These are phyloP conservation scores for Staurois parvus DNA, from an alignment of 2,797 vertebrate species.

Conservation along the genomic window DNA sequence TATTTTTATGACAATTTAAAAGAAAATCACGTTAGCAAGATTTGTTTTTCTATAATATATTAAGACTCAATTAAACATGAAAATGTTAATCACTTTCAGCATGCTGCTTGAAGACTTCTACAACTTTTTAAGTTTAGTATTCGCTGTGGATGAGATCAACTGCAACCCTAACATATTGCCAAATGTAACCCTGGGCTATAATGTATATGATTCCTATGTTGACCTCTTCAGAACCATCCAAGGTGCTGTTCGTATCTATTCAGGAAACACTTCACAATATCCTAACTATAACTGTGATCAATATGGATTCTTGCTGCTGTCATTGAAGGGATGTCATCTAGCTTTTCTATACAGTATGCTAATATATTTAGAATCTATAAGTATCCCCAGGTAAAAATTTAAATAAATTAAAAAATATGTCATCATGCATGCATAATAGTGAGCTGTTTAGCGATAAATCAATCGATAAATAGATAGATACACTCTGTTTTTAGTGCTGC, in stretches of 20 bases:
- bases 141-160: slow-evolving; percentile 58
- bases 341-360: slow-evolving; percentile 50
- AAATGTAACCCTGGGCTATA: slow-evolving; percentile 54
- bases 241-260: slow-evolving; percentile 53
- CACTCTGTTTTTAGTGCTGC: too few relatives aligned
- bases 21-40: too few relatives aligned
- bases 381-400: slow-evolving; percentile 38
- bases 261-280: slow-evolving; percentile 43
- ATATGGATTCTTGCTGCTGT: slow-evolving; percentile 42
- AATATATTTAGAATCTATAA: slow-evolving; percentile 57
- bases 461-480: too few relatives aligned
- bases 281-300: slow-evolving; percentile 57
- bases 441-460: too few relatives aligned
- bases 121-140: slow-evolving; percentile 54
- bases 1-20: too few relatives aligned
- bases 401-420: too few relatives aligned
- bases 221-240: slow-evolving; percentile 52
- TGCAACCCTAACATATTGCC: slow-evolving; percentile 38
- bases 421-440: too few relatives aligned
- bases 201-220: slow-evolving; percentile 54
- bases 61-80: background rate
- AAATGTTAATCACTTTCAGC: slow-evolving; percentile 8
- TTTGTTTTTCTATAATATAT: background rate
- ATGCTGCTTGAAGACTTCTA: slow-evolving; percentile 57
- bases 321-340: slow-evolving; percentile 53